phyloP scores from a whole-genome alignment of 2,797 vertebrate species.

The Ptychobarbus kaznakovi region DNA sequence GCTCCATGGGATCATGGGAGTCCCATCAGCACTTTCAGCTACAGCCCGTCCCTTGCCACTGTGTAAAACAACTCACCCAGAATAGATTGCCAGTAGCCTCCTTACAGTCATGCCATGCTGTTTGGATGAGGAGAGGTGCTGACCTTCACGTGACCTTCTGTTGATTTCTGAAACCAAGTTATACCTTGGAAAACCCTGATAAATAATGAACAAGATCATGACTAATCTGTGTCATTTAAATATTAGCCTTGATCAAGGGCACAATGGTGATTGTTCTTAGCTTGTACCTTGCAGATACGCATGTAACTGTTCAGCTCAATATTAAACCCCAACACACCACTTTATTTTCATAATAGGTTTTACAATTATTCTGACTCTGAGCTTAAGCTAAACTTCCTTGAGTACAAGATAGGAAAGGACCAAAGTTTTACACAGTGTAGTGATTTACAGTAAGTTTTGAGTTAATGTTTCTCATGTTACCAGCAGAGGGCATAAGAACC shows the following conservation, averaged over 20 bases:
- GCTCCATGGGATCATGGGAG: constrained; percentile 63
- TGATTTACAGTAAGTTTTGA: background rate
- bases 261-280: background rate
- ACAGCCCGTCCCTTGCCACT: constrained; percentile 52
- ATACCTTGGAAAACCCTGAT: background rate
- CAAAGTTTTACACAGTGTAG: background rate
- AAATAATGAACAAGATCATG: constrained; percentile 24
- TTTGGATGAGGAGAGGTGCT: constrained; percentile 25
- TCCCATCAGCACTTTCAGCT: constrained; percentile 76
- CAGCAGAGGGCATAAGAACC: constrained; percentile 40
- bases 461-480: background rate
- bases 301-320: background rate
- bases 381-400: background rate
- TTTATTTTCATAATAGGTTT: background rate
- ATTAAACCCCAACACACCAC: constrained; percentile 1
- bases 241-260: constrained; percentile 3
- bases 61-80: constrained; percentile 47
- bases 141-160: constrained; percentile 34
- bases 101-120: constrained; percentile 47
- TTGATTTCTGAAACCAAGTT: background rate
- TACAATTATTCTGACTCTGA: background rate
- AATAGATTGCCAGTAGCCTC: constrained; percentile 42
- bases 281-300: background rate
- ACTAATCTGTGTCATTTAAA: constrained; percentile 7
- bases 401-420: background rate